These are phyloP conservation scores for Cyrtodaria siliqua DNA, from an alignment of 2,888 invertebrate species.

Conservation along the genomic window DNA sequence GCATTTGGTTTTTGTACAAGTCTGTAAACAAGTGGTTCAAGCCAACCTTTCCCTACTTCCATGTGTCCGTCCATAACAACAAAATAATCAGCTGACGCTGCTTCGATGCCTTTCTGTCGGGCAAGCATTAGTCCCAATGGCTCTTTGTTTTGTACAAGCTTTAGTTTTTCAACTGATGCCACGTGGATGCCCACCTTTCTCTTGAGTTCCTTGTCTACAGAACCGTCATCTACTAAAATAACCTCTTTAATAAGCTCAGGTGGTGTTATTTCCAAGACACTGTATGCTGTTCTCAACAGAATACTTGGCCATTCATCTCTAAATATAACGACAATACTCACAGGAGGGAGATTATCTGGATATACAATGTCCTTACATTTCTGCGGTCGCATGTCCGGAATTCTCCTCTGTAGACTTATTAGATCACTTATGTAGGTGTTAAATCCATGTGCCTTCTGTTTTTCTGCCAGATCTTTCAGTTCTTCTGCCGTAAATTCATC, in stretches of 20 bases:
- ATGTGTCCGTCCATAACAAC: constrained; percentile 55
- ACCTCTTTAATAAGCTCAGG: constrained; percentile 37
- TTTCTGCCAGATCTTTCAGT: not conserved
- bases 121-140: constrained; percentile 52
- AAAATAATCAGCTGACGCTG: constrained; percentile 36
- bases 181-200: constrained; percentile 38
- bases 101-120: constrained; percentile 46
- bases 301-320: constrained; percentile 51
- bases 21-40: constrained; percentile 45
- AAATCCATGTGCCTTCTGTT: constrained; percentile 37
- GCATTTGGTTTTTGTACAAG: constrained; percentile 45
- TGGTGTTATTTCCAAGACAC: constrained; percentile 45
- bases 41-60: constrained; percentile 47
- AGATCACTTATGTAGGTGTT: constrained; percentile 49
- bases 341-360: constrained; percentile 36
- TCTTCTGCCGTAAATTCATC: not conserved
- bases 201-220: constrained; percentile 21
- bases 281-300: constrained; percentile 47
- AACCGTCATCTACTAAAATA: constrained; percentile 52
- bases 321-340: constrained; percentile 50
- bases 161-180: constrained; percentile 28
- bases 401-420: constrained; percentile 40
- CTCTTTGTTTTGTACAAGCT: constrained; percentile 17
- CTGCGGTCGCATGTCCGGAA: constrained; percentile 33
- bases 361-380: constrained; percentile 29